Conservation (phyloP, 2,113 vertebrate species). For the Arizona elegans region DNA sequence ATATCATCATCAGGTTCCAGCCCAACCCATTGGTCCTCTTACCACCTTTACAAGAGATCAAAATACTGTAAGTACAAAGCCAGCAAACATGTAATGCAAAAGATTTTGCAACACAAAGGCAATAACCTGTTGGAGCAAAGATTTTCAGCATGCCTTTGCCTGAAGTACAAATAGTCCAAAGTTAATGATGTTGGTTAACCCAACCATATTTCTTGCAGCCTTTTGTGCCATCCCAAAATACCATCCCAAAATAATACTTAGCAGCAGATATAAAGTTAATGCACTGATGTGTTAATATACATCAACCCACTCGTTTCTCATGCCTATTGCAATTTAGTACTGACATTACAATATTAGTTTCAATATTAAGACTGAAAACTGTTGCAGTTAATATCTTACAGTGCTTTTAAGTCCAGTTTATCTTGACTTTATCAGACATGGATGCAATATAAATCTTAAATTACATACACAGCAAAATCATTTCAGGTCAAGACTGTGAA, state of each 20-base stretch:
- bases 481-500: neutral
- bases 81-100: neutral
- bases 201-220: neutral
- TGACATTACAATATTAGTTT: neutral
- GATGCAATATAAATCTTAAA: neutral
- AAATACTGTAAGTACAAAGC: neutral
- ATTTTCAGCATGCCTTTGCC: neutral
- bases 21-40: neutral
- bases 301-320: slow-evolving; percentile 60
- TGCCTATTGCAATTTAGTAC: slow-evolving; percentile 12
- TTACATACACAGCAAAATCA: neutral
- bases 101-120: neutral
- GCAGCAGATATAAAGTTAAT: slow-evolving; percentile 33
- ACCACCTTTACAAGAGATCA: neutral
- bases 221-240: slow-evolving; percentile 9
- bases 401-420: neutral
- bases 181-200: neutral
- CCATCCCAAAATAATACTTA: slow-evolving; percentile 31
- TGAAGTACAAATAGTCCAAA: neutral
- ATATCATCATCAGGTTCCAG: neutral
- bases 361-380: neutral
- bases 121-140: neutral
- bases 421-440: neutral
- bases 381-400: neutral
- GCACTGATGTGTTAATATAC: slow-evolving; percentile 17